phyloP scores from a whole-genome alignment of 2,797 vertebrate genomes.

The Chiroxiphia lanceolata region DNA sequence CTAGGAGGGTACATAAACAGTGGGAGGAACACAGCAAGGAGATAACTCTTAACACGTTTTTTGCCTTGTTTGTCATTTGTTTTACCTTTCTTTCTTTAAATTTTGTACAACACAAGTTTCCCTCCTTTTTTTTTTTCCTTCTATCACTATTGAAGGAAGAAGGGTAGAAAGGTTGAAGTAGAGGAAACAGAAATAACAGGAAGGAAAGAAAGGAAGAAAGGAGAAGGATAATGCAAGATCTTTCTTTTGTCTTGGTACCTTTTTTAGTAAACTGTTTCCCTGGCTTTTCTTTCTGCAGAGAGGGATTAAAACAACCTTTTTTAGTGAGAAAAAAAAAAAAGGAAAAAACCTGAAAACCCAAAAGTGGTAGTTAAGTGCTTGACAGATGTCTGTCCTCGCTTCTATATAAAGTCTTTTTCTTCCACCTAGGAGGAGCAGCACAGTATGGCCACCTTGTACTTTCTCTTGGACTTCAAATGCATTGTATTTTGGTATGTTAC shows the following conservation, averaged over 20 bases:
- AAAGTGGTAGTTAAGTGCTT: neutral
- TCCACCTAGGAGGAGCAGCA: neutral
- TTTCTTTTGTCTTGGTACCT: neutral
- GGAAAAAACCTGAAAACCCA: neutral
- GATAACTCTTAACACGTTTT: neutral
- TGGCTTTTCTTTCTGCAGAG: neutral
- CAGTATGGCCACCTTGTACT: rapidly evolving
- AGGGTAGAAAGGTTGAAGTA: neutral
- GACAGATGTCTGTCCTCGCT: neutral
- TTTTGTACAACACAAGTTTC: neutral
- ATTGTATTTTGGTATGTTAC: neutral
- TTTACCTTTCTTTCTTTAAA: neutral
- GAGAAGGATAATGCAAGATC: neutral
- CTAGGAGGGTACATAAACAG: neutral
- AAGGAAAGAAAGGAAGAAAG: neutral
- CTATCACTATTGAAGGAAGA: neutral
- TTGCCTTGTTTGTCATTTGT: neutral
- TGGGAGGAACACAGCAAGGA: neutral
- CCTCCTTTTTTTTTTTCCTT: neutral
- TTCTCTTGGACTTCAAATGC: neutral
- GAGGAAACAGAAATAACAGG: neutral
- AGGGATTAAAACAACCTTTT: neutral
- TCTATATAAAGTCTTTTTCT: neutral
- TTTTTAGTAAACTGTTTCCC: neutral
- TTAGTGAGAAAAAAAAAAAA: neutral